Conservation (phyloP, 2,888 invertebrate species). For the Malthinus flaveolus region DNA sequence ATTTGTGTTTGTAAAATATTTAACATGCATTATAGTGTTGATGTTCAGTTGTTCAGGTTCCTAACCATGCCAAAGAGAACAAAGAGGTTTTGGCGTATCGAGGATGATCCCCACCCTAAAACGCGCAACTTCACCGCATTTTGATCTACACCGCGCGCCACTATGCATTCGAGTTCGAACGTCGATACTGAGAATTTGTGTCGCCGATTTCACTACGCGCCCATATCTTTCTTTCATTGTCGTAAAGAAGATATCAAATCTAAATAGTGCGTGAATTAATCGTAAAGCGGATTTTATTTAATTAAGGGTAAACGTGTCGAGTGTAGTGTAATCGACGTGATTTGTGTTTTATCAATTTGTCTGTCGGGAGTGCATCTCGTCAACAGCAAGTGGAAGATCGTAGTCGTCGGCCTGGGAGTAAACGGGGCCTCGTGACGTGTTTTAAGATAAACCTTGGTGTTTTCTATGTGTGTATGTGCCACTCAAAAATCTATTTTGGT, state of each 20-base stretch:
- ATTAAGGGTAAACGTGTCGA: conserved; percentile 6
- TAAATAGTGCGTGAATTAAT: conserved; percentile 14
- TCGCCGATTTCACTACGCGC: conserved; percentile 29
- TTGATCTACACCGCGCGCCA: conserved; percentile 43
- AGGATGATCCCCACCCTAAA: conserved; percentile 36
- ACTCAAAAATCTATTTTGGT: conserved; percentile 39
- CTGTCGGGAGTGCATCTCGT: conserved; percentile 19
- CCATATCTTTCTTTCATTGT: conserved; percentile 31
- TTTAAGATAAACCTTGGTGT: conserved; percentile 44
- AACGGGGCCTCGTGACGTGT: conserved; percentile 35
- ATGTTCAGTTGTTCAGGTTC: background rate
- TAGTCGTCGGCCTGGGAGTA: conserved; percentile 21
- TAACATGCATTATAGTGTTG: no score
- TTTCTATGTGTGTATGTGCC: conserved; percentile 35
- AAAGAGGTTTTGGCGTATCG: conserved; percentile 34
- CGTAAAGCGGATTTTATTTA: conserved; percentile 4
- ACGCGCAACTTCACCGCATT: conserved; percentile 37
- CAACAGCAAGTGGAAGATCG: conserved; percentile 28
- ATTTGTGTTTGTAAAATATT: no score
- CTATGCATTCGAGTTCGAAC: conserved; percentile 42
- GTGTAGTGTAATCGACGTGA: conserved; percentile 18
- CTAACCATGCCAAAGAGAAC: conserved; percentile 19
- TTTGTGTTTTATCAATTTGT: conserved; percentile 12
- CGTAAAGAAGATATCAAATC: conserved; percentile 19
- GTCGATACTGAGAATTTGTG: conserved; percentile 22